phyloP scores from a whole-genome alignment of 1,140 invertebrate species.

The Tetragonula clypearis region DNA sequence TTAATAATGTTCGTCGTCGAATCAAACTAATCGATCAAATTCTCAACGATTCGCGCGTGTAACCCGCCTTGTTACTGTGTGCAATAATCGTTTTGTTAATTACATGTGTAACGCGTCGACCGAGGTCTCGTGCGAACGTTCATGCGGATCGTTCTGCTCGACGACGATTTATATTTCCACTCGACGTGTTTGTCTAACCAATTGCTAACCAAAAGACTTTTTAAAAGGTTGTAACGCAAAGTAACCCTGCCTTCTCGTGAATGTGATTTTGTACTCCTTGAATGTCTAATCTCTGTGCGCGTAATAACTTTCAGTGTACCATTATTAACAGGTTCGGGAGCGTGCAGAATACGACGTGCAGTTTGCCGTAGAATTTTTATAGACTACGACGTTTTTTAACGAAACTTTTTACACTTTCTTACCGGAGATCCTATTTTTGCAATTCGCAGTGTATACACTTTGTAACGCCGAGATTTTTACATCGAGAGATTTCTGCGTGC shows the following conservation, averaged over 20 bases:
- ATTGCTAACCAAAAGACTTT: constrained; percentile 44
- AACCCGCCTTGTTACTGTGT: not conserved
- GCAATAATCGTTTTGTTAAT: constrained; percentile 24
- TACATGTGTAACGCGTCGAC: constrained; percentile 16
- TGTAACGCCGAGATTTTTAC: not conserved
- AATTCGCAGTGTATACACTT: not conserved
- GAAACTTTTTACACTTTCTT: constrained; percentile 17
- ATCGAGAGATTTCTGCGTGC: not conserved
- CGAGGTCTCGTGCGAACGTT: not conserved
- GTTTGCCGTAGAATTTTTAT: not conserved
- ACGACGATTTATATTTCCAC: not conserved
- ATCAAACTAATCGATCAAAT: not conserved
- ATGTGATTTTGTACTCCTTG: constrained; percentile 45
- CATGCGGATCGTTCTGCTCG: not conserved
- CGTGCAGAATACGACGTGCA: not conserved
- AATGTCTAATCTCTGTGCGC: constrained; percentile 43
- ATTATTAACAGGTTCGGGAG: constrained; percentile 24
- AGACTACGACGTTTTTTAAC: not conserved
- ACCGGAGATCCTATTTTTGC: constrained; percentile 41
- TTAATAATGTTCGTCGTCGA: not conserved
- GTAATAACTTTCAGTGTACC: constrained; percentile 13
- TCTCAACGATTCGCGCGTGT: not conserved
- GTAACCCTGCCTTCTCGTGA: not conserved
- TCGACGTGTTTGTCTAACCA: constrained; percentile 45
- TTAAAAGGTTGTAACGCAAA: constrained; percentile 1